Evolutionary conservation across 35 echinoderm and acorn worm genomes (phyloP).

Genomic region (Anneissia japonica): DNA sequence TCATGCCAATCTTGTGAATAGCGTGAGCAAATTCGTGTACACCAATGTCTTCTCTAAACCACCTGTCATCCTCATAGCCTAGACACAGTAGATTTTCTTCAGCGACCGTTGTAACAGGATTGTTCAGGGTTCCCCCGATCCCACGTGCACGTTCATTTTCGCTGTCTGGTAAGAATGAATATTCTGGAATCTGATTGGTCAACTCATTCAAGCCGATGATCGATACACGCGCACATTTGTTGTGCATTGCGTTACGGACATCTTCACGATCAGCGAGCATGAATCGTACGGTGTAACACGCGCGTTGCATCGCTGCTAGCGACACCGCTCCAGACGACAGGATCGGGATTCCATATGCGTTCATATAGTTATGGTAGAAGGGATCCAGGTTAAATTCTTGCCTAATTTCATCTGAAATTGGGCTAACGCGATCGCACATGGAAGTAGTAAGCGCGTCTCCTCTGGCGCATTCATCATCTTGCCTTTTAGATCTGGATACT

Average conservation of each 20-base stretch:
- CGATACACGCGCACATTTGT: conserved; percentile 34
- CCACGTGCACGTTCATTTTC: conserved; percentile 46
- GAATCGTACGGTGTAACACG: conserved; percentile 49
- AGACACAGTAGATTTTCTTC: conserved; percentile 70
- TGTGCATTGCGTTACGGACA: conserved; percentile 40
- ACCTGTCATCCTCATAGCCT: not conserved
- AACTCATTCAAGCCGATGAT: conserved; percentile 39
- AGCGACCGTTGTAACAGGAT: conserved; percentile 30
- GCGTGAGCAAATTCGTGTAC: conserved; percentile 71
- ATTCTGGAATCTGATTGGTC: conserved; percentile 65
- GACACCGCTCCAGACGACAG: conserved; percentile 25
- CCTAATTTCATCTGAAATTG: conserved; percentile 25
- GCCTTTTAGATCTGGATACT: no score
- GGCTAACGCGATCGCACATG: conserved; percentile 24
- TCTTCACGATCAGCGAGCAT: conserved; percentile 54
- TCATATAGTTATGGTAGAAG: conserved; percentile 64
- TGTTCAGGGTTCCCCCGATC: conserved; percentile 26
- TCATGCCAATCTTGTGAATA: conserved; percentile 48
- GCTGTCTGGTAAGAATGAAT: conserved; percentile 11
- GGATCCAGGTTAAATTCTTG: conserved; percentile 12
- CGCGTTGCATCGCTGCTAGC: conserved; percentile 22
- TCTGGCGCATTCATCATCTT: not conserved
- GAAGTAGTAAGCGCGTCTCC: not conserved
- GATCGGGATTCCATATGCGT: conserved; percentile 64
- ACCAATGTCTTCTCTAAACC: conserved; percentile 58